Percentiles rank a stretch among this genome's conserved stretches.
These are phyloP conservation scores for Psylliodes chrysocephalus DNA, from an alignment of 2,888 invertebrate genomes.

Conservation along the genomic window DNA sequence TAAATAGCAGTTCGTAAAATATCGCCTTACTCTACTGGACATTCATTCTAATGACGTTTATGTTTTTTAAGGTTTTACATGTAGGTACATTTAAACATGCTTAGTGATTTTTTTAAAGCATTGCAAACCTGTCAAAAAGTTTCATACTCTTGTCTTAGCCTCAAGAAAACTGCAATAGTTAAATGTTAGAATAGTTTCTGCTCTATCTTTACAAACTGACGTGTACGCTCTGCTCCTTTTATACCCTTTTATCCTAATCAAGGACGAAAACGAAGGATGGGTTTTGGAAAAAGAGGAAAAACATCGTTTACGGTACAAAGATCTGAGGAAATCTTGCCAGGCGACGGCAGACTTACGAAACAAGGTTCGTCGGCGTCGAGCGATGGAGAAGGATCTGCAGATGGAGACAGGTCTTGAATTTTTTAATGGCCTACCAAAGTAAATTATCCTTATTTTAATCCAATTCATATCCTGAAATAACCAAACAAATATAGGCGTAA, in stretches of 20 bases:
- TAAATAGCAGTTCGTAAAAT: too few relatives aligned
- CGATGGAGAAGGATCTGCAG: conserved; percentile 86
- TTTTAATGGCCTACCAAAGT: too few relatives aligned
- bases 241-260: conserved; percentile 8
- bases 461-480: too few relatives aligned
- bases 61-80: too few relatives aligned
- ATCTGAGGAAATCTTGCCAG: conserved; percentile 96
- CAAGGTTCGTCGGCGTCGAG: conserved; percentile 94
- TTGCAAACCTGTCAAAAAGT: too few relatives aligned
- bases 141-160: conserved; percentile 19
- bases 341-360: conserved; percentile 76
- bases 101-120: not conserved
- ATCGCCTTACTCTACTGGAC: too few relatives aligned
- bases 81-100: too few relatives aligned
- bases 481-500: too few relatives aligned
- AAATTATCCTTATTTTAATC: too few relatives aligned
- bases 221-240: conserved; percentile 51
- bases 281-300: conserved; percentile 94
- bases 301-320: conserved; percentile 97
- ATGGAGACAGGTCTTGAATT: conserved; percentile 82
- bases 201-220: conserved; percentile 43
- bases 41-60: too few relatives aligned
- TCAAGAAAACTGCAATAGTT: conserved; percentile 8
- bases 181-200: conserved; percentile 50
- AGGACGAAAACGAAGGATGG: conserved; percentile 95